phyloP scores from a whole-genome alignment of 1,140 invertebrate genomes.

The Drosophila grimshawi region DNA sequence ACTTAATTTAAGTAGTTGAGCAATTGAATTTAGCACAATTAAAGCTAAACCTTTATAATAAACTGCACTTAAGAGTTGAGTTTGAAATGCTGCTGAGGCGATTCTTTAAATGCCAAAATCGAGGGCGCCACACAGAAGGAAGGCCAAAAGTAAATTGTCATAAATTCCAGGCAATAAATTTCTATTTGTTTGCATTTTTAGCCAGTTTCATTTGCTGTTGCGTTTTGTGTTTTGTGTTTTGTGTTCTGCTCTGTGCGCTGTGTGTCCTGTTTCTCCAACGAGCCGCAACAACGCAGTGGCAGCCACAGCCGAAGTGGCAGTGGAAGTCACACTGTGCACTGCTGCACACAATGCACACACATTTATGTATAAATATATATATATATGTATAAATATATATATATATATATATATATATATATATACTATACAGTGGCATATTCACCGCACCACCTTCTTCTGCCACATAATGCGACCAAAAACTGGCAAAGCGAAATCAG shows the following conservation, averaged over 20 bases:
- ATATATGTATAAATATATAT: not conserved
- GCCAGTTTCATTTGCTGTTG: constrained; percentile 49
- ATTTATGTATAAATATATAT: constrained; percentile 8
- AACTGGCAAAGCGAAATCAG: constrained; percentile 3
- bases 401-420: not conserved
- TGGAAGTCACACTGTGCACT: not conserved
- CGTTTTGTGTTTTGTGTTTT: no score
- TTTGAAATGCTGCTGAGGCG: constrained; percentile 6
- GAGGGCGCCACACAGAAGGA: constrained; percentile 26
- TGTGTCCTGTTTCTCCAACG: constrained; percentile 1
- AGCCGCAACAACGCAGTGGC: constrained; percentile 7
- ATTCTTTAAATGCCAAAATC: not conserved
- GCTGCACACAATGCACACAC: constrained; percentile 8
- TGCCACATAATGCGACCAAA: not conserved
- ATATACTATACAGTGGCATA: constrained; percentile 3
- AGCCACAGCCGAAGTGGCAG: constrained; percentile 4
- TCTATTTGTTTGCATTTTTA: constrained; percentile 78
- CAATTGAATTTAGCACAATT: constrained; percentile 1
- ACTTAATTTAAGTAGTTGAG: not conserved
- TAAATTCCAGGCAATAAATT: constrained; percentile 83
- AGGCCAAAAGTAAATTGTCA: constrained; percentile 64
- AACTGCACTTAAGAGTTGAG: constrained; percentile 7
- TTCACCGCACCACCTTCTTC: not conserved
- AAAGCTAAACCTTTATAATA: constrained; percentile 2
- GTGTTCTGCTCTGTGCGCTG: not conserved